Percentiles rank a stretch among this genome's conserved stretches.
phyloP scores from a whole-genome alignment of 2,888 invertebrate species.

The Drosophila anomalipes region DNA sequence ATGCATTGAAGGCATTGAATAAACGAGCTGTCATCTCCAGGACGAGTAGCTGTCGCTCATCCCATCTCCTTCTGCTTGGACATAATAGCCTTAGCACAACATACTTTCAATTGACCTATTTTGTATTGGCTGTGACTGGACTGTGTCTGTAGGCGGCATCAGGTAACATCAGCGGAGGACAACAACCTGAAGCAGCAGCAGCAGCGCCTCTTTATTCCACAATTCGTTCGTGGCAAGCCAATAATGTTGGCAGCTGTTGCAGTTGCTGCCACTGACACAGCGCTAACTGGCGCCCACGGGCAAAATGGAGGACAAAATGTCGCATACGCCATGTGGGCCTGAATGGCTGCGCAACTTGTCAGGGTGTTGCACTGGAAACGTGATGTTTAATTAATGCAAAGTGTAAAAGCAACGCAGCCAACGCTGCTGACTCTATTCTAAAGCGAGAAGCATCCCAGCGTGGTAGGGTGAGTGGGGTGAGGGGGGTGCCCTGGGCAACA shows the following conservation, averaged over 20 bases:
- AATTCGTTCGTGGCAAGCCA: slow-evolving; percentile 70
- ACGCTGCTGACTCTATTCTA: slow-evolving; percentile 3
- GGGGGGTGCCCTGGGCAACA: slow-evolving; percentile 28
- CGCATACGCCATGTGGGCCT: slow-evolving; percentile 43
- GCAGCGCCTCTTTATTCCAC: slow-evolving; percentile 40
- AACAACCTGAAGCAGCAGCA: slow-evolving; percentile 64
- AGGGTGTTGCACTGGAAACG: slow-evolving; percentile 81
- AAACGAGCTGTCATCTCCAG: slow-evolving; percentile 20
- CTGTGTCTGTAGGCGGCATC: slow-evolving; percentile 22
- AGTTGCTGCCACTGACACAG: slow-evolving; percentile 8
- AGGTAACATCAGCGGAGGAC: slow-evolving; percentile 63
- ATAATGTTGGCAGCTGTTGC: slow-evolving; percentile 40
- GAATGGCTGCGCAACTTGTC: slow-evolving; percentile 68
- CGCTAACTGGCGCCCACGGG: slow-evolving; percentile 12
- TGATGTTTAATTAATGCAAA: slow-evolving; percentile 83
- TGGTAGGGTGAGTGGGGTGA: not conserved
- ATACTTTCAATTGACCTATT: slow-evolving; percentile 66
- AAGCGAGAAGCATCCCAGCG: slow-evolving; percentile 3
- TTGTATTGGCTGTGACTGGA: slow-evolving; percentile 37
- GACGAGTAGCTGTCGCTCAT: slow-evolving; percentile 10
- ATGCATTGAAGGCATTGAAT: slow-evolving; percentile 29
- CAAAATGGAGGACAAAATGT: slow-evolving; percentile 36
- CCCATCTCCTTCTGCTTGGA: not conserved
- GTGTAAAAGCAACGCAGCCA: slow-evolving; percentile 45
- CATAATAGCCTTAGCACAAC: slow-evolving; percentile 8